phyloP scores from a whole-genome alignment of 2,888 invertebrate species.

The Diloba caeruleocephala region DNA sequence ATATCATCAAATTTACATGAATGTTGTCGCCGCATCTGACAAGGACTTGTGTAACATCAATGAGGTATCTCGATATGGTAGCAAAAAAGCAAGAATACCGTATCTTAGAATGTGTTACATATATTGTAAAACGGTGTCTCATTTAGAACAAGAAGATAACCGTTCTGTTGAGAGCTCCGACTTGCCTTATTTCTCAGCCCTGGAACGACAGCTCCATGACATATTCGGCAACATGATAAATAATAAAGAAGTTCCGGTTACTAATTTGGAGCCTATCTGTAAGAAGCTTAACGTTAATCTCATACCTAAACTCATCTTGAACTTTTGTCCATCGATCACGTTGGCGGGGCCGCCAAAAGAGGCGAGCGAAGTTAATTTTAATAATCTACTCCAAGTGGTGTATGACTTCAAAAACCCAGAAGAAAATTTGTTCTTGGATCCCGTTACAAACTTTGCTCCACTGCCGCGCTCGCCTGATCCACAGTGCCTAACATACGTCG shows the following conservation, averaged over 20 bases:
- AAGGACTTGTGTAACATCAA: conserved; percentile 82
- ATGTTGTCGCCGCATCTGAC: conserved; percentile 82
- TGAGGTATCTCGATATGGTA: conserved; percentile 76
- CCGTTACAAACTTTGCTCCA: conserved; percentile 79
- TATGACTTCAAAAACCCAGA: conserved; percentile 82
- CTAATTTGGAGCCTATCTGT: conserved; percentile 91
- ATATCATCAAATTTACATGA: conserved; percentile 86
- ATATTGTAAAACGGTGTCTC: conserved; percentile 89
- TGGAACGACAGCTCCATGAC: conserved; percentile 88
- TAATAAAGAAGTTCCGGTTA: conserved; percentile 90
- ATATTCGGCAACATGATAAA: conserved; percentile 92
- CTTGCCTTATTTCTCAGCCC: conserved; percentile 84
- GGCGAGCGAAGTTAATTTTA: conserved; percentile 76
- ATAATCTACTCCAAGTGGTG: conserved; percentile 77
- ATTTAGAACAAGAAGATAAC: conserved; percentile 80
- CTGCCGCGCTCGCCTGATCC: conserved; percentile 82
- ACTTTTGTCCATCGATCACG: conserved; percentile 91
- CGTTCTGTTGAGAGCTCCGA: conserved; percentile 65
- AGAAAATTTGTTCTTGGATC: conserved; percentile 85
- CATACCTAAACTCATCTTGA: conserved; percentile 92
- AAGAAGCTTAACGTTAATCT: conserved; percentile 92
- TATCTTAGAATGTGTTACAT: conserved; percentile 89
- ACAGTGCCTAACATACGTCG: conserved; percentile 90
- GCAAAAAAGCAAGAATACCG: conserved; percentile 78
- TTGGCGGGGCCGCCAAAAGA: conserved; percentile 78